Conservation (phyloP, 2,888 invertebrate genomes). For the Drosophila ezoana region DNA sequence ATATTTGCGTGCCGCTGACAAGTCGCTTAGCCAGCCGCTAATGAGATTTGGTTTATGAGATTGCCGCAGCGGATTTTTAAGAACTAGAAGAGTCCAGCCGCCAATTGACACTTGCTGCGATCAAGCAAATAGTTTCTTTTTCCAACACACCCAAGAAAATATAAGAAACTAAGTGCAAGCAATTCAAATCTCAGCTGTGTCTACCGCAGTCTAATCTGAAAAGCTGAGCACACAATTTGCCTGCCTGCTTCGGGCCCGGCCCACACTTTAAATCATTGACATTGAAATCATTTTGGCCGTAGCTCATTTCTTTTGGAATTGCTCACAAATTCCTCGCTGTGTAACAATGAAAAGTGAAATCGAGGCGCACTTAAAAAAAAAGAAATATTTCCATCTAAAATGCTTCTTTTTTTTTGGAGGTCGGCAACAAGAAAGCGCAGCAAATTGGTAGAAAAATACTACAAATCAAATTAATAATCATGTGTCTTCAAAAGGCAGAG, state of each 20-base stretch:
- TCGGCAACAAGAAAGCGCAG: slow-evolving; percentile 49
- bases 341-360: slow-evolving; percentile 74
- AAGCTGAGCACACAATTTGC: slow-evolving; percentile 6
- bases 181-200: slow-evolving; percentile 5
- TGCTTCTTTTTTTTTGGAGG: slow-evolving; percentile 30
- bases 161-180: slow-evolving; percentile 15
- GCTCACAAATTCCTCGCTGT: slow-evolving; percentile 1
- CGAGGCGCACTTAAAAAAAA: slow-evolving; percentile 7
- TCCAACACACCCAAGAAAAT: background rate
- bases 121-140: background rate
- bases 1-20: slow-evolving; percentile 59
- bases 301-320: slow-evolving; percentile 45
- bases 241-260: slow-evolving; percentile 16
- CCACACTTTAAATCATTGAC: slow-evolving; percentile 58
- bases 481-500: slow-evolving; percentile 59
- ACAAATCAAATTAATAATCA: slow-evolving; percentile 81
- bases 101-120: slow-evolving; percentile 17
- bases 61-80: slow-evolving; percentile 4
- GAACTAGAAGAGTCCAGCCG: background rate
- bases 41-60: slow-evolving; percentile 45
- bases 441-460: slow-evolving; percentile 57
- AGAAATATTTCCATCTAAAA: slow-evolving; percentile 30
- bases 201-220: background rate
- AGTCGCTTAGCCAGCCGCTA: slow-evolving; percentile 44
- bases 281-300: slow-evolving; percentile 59